A percentile compares a stretch with the other conserved stretches of the same genome.
Evolutionary conservation across 2,797 vertebrate genomes (phyloP).

Genomic region (Crocodylus rhombifer): DNA sequence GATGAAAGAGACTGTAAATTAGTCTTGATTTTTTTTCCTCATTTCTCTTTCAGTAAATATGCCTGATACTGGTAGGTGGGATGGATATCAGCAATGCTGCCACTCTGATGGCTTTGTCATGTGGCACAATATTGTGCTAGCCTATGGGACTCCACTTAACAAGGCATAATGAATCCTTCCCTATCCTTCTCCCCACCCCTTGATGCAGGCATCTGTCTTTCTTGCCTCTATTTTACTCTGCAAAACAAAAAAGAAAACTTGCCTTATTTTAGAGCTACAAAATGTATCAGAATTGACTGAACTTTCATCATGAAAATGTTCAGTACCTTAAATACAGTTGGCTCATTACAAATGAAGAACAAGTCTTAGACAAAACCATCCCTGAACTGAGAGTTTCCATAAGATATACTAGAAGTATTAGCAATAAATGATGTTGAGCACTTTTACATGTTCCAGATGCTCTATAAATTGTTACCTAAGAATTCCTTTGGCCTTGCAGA

Average conservation of each 20-base stretch:
- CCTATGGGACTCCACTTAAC: background rate
- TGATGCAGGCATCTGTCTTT: background rate
- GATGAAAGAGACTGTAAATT: background rate
- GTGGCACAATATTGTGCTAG: background rate
- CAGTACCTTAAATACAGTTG: fast-evolving
- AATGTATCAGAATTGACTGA: background rate
- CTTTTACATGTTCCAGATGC: background rate
- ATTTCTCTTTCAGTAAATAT: background rate
- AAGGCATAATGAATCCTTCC: background rate
- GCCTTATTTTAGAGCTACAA: background rate
- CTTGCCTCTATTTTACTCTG: background rate
- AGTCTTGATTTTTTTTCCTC: background rate
- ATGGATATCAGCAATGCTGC: background rate
- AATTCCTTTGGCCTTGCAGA: background rate
- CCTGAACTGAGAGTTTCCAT: background rate
- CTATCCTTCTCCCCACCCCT: too few relatives aligned
- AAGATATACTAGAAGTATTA: background rate
- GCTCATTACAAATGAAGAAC: fast-evolving
- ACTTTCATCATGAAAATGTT: fast-evolving
- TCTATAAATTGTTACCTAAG: background rate
- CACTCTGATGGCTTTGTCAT: background rate
- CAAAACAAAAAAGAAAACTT: background rate
- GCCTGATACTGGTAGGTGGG: background rate
- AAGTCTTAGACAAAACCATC: background rate
- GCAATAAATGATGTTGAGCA: background rate